A percentile compares a stretch with the other conserved stretches of the same genome.
These are phyloP conservation scores for Notolabrus celidotus DNA, from an alignment of 2,797 vertebrate species.

Conservation along the genomic window DNA sequence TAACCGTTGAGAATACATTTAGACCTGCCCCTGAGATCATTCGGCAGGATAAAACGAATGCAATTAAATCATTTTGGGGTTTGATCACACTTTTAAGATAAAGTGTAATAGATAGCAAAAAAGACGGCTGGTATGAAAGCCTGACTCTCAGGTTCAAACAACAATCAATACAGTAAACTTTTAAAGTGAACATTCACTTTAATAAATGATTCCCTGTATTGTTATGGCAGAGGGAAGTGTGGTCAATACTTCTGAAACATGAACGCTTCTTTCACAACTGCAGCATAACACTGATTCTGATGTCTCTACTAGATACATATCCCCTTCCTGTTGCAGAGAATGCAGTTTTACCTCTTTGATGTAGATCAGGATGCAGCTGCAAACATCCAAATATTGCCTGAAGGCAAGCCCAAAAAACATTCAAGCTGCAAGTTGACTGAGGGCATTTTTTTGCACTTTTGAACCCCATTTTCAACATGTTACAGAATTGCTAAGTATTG, in stretches of 20 bases:
- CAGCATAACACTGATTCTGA: slow-evolving; percentile 8
- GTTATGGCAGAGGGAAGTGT: slow-evolving; percentile 1
- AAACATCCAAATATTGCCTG: slow-evolving; percentile 14
- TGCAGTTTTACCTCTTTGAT: slow-evolving; percentile 6
- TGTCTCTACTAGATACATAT: neutral
- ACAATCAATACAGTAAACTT: slow-evolving; percentile 49
- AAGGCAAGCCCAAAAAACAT: slow-evolving; percentile 15
- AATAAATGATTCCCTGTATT: slow-evolving; percentile 19
- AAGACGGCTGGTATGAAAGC: slow-evolving; percentile 10
- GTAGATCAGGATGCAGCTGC: neutral
- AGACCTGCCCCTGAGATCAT: slow-evolving; percentile 23
- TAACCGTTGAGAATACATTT: neutral
- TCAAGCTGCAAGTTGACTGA: slow-evolving; percentile 12
- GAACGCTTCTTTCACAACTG: neutral
- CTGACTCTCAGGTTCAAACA: slow-evolving; percentile 20
- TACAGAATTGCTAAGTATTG: slow-evolving; percentile 22
- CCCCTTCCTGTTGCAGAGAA: slow-evolving; percentile 4
- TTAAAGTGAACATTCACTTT: slow-evolving; percentile 28
- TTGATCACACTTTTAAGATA: slow-evolving; percentile 39
- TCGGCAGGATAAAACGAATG: slow-evolving; percentile 34
- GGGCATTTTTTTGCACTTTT: neutral
- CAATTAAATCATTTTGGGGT: slow-evolving; percentile 38
- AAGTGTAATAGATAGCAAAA: slow-evolving; percentile 10
- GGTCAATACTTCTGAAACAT: slow-evolving; percentile 24
- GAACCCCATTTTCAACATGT: slow-evolving; percentile 19